A percentile compares a stretch with the other conserved stretches of the same genome.
phyloP scores from a whole-genome alignment of 2,113 vertebrate genomes.

The Centrocercus urophasianus region DNA sequence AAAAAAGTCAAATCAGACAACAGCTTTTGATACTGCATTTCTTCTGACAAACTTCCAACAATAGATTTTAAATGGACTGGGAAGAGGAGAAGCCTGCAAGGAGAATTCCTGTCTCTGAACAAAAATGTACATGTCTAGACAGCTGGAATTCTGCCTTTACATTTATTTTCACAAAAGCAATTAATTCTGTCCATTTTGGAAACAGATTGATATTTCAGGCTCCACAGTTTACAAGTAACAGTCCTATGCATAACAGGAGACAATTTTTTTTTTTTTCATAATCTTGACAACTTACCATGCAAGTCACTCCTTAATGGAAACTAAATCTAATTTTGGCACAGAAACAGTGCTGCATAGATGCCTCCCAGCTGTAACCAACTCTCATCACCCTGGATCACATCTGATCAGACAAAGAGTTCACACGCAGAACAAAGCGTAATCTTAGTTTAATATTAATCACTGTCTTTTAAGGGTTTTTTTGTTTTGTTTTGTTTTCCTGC shows the following conservation, averaged over 20 bases:
- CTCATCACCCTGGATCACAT: not conserved
- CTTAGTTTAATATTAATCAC: not conserved
- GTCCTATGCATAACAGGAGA: not conserved
- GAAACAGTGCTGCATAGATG: not conserved
- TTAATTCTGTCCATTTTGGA: not conserved
- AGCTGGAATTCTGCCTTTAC: not conserved
- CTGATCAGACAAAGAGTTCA: not conserved
- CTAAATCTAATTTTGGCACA: not conserved
- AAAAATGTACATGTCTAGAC: conserved; percentile 10
- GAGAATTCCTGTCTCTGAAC: not conserved
- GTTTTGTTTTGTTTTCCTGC: too few species aligned
- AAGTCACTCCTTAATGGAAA: conserved; percentile 23
- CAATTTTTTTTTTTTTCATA: not conserved
- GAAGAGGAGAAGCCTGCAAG: not conserved
- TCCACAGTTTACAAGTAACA: not conserved
- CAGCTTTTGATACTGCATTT: not conserved
- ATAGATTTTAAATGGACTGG: not conserved
- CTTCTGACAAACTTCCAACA: not conserved
- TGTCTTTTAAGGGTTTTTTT: not conserved
- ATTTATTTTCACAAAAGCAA: conserved; percentile 1
- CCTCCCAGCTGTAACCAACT: not conserved
- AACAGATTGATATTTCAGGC: not conserved
- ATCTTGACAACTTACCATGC: not conserved
- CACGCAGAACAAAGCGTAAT: not conserved
- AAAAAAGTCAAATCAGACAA: not conserved